These are phyloP conservation scores for Eledona agricola DNA, from an alignment of 2,888 invertebrate species.

Conservation along the genomic window DNA sequence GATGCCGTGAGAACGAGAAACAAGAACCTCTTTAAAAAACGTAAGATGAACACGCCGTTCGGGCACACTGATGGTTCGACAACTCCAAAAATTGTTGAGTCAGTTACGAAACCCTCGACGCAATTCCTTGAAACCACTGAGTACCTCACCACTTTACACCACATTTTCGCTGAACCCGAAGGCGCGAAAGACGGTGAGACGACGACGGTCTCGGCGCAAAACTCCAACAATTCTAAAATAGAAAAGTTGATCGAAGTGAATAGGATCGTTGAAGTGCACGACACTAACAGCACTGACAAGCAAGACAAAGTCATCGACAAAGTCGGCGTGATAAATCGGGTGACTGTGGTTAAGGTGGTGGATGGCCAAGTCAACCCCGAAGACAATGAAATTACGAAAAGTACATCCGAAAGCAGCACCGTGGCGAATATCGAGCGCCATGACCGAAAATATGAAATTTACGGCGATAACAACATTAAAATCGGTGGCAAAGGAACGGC, in stretches of 20 bases:
- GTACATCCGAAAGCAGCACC: conserved; percentile 6
- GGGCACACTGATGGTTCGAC: too few relatives aligned
- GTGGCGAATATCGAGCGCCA: conserved; percentile 44
- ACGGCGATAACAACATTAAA: conserved; percentile 57
- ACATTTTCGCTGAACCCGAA: conserved; percentile 63
- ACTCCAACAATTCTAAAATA: conserved; percentile 55
- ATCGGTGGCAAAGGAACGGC: conserved; percentile 54
- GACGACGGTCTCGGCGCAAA: conserved; percentile 41
- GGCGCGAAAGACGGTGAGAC: conserved; percentile 61
- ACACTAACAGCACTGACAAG: conserved; percentile 67
- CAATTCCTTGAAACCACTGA: conserved; percentile 47
- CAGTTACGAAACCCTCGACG: conserved; percentile 31
- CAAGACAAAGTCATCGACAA: conserved; percentile 69
- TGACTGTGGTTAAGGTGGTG: conserved; percentile 73
- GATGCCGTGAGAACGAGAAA: conserved; percentile 66
- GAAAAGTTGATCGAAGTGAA: conserved; percentile 75
- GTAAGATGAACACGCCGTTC: conserved; percentile 56
- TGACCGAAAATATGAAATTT: conserved; percentile 56
- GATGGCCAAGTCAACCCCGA: conserved; percentile 62
- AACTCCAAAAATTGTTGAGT: conserved; percentile 29
- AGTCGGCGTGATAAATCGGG: conserved; percentile 75
- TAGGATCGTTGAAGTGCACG: conserved; percentile 74
- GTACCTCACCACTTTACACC: conserved; percentile 60
- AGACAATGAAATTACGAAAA: conserved; percentile 42
- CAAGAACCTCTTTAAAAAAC: conserved; percentile 63